Conservation (phyloP, 64 coral and sea anemone species). For the Dendronephthya gigantea region DNA sequence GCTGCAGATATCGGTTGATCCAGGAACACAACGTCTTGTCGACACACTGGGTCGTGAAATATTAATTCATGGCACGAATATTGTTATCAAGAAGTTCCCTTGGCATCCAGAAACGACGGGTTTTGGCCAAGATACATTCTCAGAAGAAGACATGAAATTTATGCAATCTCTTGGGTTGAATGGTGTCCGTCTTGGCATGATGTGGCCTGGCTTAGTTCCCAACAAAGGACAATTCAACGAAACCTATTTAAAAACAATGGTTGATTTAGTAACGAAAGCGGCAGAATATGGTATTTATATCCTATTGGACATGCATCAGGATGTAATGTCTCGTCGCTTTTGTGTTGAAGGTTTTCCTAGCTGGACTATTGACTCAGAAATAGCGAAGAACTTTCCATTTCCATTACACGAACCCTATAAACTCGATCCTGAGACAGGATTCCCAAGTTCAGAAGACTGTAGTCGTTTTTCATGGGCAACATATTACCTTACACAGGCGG, state of each 20-base stretch:
- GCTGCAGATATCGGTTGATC: not conserved
- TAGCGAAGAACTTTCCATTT: not conserved
- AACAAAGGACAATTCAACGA: constrained; percentile 14
- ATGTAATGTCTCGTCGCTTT: not conserved
- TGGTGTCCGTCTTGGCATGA: constrained; percentile 7
- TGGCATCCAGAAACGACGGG: constrained; percentile 5
- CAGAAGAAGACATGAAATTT: constrained; percentile 25
- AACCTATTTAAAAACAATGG: constrained; percentile 16
- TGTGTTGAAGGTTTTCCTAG: constrained; percentile 16
- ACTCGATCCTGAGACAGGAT: constrained; percentile 54
- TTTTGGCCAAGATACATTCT: not conserved
- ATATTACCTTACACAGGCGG: constrained; percentile 80
- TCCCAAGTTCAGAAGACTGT: constrained; percentile 62
- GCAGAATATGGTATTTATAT: constrained; percentile 19
- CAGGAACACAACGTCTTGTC: not conserved
- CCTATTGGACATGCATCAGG: constrained; percentile 18
- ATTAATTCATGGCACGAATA: not conserved
- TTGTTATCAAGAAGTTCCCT: not conserved
- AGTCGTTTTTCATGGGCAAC: constrained; percentile 55
- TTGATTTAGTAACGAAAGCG: not conserved
- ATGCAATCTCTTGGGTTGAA: constrained; percentile 13
- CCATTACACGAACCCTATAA: constrained; percentile 37
- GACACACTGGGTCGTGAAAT: not conserved
- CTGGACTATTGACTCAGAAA: not conserved
- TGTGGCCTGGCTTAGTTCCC: constrained; percentile 19